Base-by-base conservation (phyloP, 1,140 invertebrate species). In the Sminthurides bifidus region DNA sequence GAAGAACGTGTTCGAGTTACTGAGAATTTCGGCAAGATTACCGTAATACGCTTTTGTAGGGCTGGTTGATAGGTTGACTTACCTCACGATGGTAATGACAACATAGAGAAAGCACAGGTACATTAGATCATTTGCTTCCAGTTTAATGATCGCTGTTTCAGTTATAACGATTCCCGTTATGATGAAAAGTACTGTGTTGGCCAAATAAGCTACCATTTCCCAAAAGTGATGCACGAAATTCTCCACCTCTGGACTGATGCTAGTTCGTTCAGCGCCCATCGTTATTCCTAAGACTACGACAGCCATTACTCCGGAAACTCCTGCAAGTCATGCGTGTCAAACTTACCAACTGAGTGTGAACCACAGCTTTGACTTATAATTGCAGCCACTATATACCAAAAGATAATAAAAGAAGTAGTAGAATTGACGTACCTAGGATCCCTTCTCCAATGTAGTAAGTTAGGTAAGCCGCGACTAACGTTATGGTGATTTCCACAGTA, bases 101-200 rank as follows among this genome's bases (percentile, higher is more conserved):
- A 55, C 33, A 17, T 73, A 73, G 4, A 72, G 61, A 3, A 70
- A 63, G 35, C 70, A 59, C 44, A 71, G 63, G 51, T 68, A 70
- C 24, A 69, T 66, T 52, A 67, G 67, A 61, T 73, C 72, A 12
- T 60, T 65, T 12, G 59, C 56, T 17, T 66, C 62, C 19, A 66
- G 46, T 15, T 58, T 52, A 41, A 60, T 56, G 1, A 61, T 21
- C 0, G 68, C 60, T 23, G 55, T 64, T 41, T 73, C 67, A 30
- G 69, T 66, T 40, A 75, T 73, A n/a, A 75, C 67, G 37, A 73
- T 67, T 8, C 74, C 74, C 26, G 74, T 73, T 19, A 75, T 65
- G 33, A 73, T 70, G 59, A 75, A 76, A 19, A 75, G 73, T 5
- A 75, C 60, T 1, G 74, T 75, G 61, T 75, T 75, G 12, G 72